A percentile compares a stretch with the other conserved stretches of the same genome.
Evolutionary conservation across 1,140 invertebrate species (phyloP).

Genomic region (Papilio aristodemus): DNA sequence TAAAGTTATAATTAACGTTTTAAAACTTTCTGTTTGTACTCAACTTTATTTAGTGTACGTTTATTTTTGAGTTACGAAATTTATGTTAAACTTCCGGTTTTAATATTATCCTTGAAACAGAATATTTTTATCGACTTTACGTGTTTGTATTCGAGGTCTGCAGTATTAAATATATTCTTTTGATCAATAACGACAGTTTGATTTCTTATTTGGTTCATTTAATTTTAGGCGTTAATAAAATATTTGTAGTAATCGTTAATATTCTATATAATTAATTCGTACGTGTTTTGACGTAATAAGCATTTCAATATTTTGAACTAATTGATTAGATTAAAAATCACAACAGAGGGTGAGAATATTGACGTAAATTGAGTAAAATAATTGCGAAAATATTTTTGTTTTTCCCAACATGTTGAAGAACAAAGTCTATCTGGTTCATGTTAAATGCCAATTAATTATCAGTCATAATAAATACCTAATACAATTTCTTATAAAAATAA

Average conservation of each 20-base stretch:
- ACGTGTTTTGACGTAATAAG: too few relatives aligned
- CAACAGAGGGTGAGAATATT: too few relatives aligned
- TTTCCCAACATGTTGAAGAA: too few relatives aligned
- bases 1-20: constrained; percentile 61
- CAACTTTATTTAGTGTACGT: constrained; percentile 37
- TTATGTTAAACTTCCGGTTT: not conserved
- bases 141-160: too few relatives aligned
- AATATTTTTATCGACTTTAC: not conserved
- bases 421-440: too few relatives aligned
- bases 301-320: too few relatives aligned
- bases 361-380: too few relatives aligned
- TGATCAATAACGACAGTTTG: not conserved
- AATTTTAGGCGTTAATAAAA: not conserved
- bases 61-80: constrained; percentile 37
- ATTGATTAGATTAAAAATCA: too few relatives aligned
- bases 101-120: constrained; percentile 1
- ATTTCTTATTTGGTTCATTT: not conserved
- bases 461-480: not conserved
- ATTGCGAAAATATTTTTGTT: too few relatives aligned
- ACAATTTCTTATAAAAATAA: constrained; percentile 27
- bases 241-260: not conserved
- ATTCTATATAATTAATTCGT: not conserved
- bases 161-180: not conserved
- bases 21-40: constrained; percentile 52
- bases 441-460: not conserved